Conservation (phyloP, 2,113 vertebrate genomes). For the Mohoua ochrocephala region DNA sequence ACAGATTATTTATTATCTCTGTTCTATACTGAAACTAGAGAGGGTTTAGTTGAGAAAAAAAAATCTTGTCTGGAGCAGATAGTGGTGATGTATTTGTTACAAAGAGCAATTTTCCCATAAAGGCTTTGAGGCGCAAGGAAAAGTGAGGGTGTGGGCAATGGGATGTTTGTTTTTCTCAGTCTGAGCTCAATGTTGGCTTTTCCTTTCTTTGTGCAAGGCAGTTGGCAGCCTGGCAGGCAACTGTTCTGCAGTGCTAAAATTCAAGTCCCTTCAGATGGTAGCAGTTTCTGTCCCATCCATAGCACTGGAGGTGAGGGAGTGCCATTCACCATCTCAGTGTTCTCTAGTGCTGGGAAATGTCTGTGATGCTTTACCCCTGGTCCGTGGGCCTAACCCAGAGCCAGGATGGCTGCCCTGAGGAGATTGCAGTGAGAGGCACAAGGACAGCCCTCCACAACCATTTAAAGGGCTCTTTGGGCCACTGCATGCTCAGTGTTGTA, state of each 20-base stretch:
- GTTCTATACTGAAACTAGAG: conserved; percentile 69
- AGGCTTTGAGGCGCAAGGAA: conserved; percentile 41
- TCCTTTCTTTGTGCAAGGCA: conserved; percentile 40
- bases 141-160: neutral
- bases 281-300: neutral
- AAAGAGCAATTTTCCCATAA: conserved; percentile 27
- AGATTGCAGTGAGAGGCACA: neutral
- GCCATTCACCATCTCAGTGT: neutral
- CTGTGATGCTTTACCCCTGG: neutral
- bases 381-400: neutral
- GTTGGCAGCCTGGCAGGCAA: neutral
- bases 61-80: conserved; percentile 38
- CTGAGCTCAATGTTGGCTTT: conserved; percentile 47
- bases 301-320: neutral
- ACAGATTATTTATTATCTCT: conserved; percentile 82
- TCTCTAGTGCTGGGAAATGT: neutral
- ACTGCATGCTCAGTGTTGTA: neutral
- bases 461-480: neutral
- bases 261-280: neutral
- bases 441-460: neutral
- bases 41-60: neutral
- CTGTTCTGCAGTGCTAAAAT: conserved; percentile 3
- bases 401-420: neutral
- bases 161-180: conserved; percentile 40
- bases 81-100: conserved; percentile 39